Evolutionary conservation across 1,140 invertebrate genomes (phyloP), one percentile per base, ranked within the genome.

Genomic region (Macrostomum lignano): DNA sequence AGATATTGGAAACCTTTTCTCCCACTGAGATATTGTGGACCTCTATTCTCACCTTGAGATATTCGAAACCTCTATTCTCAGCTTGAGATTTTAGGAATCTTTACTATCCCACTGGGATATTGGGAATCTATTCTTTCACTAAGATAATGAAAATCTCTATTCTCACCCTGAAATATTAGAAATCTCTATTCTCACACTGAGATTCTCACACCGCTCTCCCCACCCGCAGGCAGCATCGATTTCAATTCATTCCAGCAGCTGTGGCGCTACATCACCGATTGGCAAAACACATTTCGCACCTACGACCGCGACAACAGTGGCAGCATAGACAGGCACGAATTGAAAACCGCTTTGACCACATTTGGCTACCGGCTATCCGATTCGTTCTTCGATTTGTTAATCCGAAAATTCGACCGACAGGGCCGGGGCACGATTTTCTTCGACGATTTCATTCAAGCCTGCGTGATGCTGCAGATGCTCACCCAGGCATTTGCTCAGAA

Each of bases 371-470:
- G 78, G 41, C 57, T 94, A 10, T 75, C 71, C 13, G 76, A 86
- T 42, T 55, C 65, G 38, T 68, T 86, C 31, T 67, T 82, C 40
- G 65, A 68, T 38, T 67, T 73, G 21, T 61, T 94, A 42, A 64
- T 94, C 13, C 65, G 70, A 39, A 91, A 91, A 58, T 94, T 88
- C 63, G 86, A 94, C 55, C 62, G 84, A 39, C 70, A 70, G 47
- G 79, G 79, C n/a, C 63, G 65, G 43, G 76, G 76, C 21, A 74
- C 70, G 1, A 76, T 94, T 42, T 68, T 81, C 17, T 94, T 96
- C 65, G 88, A 96, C 65, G 86, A 94, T 60, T 96, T 94, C 47
- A 93, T 96, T 45, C 82, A 93, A 52, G 82, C 76, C 46, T 84
- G 78, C 51, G 67, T 88, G 37, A 69, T 78, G 7, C 58, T 93